Conservation (phyloP, 2,797 vertebrate genomes). For the Enteromius afrohamiltoni region DNA sequence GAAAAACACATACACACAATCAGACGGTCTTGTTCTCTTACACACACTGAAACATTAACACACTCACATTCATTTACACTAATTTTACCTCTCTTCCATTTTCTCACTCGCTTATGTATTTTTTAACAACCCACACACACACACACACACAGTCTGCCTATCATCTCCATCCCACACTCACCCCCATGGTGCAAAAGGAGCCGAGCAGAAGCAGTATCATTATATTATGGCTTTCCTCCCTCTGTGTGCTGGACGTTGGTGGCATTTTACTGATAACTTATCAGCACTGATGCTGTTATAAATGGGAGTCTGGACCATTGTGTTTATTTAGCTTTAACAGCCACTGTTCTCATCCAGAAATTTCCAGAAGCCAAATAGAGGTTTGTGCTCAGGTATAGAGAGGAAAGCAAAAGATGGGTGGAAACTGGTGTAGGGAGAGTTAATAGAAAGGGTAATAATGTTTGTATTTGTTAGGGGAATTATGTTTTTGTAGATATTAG, state of each 20-base stretch:
- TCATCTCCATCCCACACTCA: conserved; percentile 54
- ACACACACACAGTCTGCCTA: conserved; percentile 11
- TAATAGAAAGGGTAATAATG: conserved; percentile 1
- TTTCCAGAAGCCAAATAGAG: conserved; percentile 48
- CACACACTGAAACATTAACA: conserved; percentile 44
- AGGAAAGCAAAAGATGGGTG: not conserved
- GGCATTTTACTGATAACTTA: conserved; percentile 73
- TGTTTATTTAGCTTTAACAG: conserved; percentile 49
- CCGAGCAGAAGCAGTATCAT: conserved; percentile 38
- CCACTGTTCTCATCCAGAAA: conserved; percentile 70
- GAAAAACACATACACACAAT: conserved; percentile 26
- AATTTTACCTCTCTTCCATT: conserved; percentile 31
- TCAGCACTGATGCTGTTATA: conserved; percentile 64
- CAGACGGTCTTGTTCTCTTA: conserved; percentile 15
- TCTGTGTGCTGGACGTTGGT: conserved; percentile 67
- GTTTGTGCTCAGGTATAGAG: conserved; percentile 1
- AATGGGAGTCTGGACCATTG: conserved; percentile 1
- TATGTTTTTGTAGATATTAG: not conserved
- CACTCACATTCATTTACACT: conserved; percentile 29
- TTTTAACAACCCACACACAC: conserved; percentile 1
- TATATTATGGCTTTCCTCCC: conserved; percentile 59
- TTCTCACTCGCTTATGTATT: conserved; percentile 5
- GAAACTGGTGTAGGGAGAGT: not conserved
- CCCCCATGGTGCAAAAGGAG: conserved; percentile 49
- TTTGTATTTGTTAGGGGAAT: not conserved